Evolutionary conservation across 2,888 invertebrate genomes (phyloP), one percentile per base, ranked within the genome.

Genomic region (Erebia ligea): DNA sequence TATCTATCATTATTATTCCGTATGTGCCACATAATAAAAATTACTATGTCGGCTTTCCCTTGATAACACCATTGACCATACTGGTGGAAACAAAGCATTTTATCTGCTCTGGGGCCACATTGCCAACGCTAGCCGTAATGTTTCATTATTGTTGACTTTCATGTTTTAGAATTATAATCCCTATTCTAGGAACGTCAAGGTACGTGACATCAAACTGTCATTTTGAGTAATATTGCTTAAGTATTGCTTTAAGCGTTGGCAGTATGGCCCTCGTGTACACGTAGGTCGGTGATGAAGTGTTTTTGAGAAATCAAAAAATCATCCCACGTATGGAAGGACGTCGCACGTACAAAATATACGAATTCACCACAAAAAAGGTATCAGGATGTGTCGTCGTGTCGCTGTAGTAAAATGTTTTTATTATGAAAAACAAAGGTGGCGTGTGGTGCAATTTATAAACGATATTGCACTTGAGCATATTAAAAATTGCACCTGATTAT

Each of bases 371-470:
- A 81, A 81, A 81, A 78, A 80, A 78, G 78, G 73, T 73, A 76
- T 77, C 73, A 79, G 82, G 83, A 85, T 81, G 83, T 34, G 5
- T 34, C 25, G 25, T 84, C 82, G 84, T 83, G 82, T 85, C 79
- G 84, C 81, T 80, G 78, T 78, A 80, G 81, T 82, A 79, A 86
- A 83, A 85, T 84, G 85, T 86, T 90, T 87, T 89, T 89, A 86
- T 86, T 82, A 80, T 80, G 84, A 86, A 84, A 84, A 82, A 84
- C 83, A 85, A 83, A 78, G 77, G 77, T 80, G 82, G 80, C 79
- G 80, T 76, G 69, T 72, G 78, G 50, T 48, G 34, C 72, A 82
- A 79, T 75, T 57, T n/a, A 78, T 25, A 62, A 73, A 80, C 34
- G 59, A 15, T 17, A 3, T 8, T n/a, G n/a, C n/a, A n/a, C n/a